Percentiles rank a stretch among this genome's conserved stretches.
Evolutionary conservation across 1,140 invertebrate species (phyloP).

Genomic region (Acromyrmex charruanus): DNA sequence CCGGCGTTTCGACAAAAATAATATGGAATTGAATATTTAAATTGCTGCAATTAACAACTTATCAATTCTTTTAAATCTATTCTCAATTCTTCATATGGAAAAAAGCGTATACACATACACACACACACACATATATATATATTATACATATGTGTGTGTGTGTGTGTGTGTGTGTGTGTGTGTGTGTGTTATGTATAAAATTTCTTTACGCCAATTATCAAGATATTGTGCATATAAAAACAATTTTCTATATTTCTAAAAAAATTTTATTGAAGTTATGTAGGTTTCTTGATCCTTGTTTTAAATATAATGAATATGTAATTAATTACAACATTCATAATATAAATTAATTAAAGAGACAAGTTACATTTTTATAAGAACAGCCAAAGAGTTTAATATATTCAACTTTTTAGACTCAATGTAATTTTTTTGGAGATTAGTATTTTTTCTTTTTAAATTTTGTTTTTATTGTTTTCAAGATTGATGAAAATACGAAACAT

Average conservation of each 20-base stretch:
- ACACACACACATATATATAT: too few relatives aligned
- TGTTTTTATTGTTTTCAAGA: conserved; percentile 13
- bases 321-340: neutral
- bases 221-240: neutral
- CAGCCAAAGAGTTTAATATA: neutral
- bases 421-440: conserved; percentile 27
- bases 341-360: neutral
- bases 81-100: neutral
- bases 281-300: neutral
- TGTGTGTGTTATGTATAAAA: too few relatives aligned
- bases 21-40: conserved; percentile 31
- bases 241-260: neutral
- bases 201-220: neutral
- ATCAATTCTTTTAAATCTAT: neutral
- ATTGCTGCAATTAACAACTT: neutral
- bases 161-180: too few relatives aligned
- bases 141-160: too few relatives aligned
- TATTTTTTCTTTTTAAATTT: conserved; percentile 23
- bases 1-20: conserved; percentile 12
- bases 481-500: conserved; percentile 22
- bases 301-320: neutral
- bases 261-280: neutral
- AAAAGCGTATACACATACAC: neutral
- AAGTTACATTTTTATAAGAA: neutral
- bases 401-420: neutral